These are phyloP conservation scores for Odocoileus hemionus DNA, from an alignment of 2,113 vertebrate genomes.

Conservation along the genomic window DNA sequence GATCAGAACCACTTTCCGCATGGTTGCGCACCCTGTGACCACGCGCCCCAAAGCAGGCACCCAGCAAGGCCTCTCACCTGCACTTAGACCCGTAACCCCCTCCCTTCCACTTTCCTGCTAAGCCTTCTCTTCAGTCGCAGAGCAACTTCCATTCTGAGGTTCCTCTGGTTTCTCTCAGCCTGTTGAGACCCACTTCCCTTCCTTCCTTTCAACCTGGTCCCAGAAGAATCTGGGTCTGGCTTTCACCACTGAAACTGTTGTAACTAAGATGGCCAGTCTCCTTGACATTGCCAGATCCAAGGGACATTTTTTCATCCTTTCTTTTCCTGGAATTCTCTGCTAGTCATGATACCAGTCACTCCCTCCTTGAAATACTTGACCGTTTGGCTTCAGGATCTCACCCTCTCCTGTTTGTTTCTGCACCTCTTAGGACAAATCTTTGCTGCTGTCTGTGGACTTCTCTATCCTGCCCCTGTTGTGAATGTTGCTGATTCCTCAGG, in stretches of 20 bases:
- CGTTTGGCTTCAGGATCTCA: background rate
- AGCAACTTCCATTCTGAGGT: background rate
- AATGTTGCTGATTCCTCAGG: background rate
- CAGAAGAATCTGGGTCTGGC: background rate
- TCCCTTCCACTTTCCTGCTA: background rate
- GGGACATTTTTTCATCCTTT: background rate
- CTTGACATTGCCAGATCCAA: background rate
- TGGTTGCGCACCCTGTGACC: too few species aligned
- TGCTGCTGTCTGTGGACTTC: background rate
- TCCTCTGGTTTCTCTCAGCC: background rate
- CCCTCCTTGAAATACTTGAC: background rate
- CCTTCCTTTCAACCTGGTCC: background rate
- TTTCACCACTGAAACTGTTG: background rate
- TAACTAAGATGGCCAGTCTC: background rate
- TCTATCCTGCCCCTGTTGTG: background rate
- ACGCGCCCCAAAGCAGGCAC: too few species aligned
- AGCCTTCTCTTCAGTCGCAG: background rate
- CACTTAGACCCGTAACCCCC: too few species aligned
- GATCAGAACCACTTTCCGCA: too few species aligned
- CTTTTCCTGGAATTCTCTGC: background rate
- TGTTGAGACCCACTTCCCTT: background rate
- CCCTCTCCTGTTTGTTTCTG: background rate
- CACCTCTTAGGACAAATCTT: background rate
- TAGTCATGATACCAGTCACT: background rate
- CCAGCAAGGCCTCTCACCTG: too few species aligned